phyloP scores from a whole-genome alignment of 2,113 vertebrate genomes.

The Rhynchopsitta pachyrhyncha region DNA sequence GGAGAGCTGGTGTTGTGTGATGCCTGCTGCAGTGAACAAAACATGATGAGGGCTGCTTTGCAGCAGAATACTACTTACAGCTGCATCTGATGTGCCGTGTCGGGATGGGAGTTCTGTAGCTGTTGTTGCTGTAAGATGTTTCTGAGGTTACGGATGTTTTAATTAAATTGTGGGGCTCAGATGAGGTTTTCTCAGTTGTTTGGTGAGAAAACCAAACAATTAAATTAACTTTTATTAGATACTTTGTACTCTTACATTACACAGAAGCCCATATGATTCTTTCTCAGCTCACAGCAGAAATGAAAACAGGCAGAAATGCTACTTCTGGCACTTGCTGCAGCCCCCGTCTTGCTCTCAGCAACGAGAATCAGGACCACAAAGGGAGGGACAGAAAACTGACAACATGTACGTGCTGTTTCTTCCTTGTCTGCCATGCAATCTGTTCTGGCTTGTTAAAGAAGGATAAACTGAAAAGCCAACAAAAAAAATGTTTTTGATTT shows the following conservation, averaged over 20 bases:
- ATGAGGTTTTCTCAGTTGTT: not conserved
- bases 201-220: not conserved
- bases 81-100: not conserved
- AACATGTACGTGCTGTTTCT: not conserved
- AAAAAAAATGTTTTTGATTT: not conserved
- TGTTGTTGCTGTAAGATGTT: not conserved
- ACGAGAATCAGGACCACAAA: not conserved
- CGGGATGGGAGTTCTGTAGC: rapidly evolving
- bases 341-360: not conserved
- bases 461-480: slow-evolving; percentile 27
- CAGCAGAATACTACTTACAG: not conserved
- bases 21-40: not conserved
- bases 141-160: not conserved
- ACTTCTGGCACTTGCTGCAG: not conserved
- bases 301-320: not conserved
- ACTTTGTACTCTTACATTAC: not conserved
- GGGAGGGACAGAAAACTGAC: not conserved
- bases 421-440: not conserved
- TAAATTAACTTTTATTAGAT: not conserved
- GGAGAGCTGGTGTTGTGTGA: not conserved
- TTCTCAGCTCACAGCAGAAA: not conserved
- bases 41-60: not conserved
- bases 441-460: slow-evolving; percentile 2
- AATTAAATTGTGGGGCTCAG: not conserved
- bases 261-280: not conserved